Conservation (phyloP, 2,797 vertebrate species). For the Alosa sapidissima region DNA sequence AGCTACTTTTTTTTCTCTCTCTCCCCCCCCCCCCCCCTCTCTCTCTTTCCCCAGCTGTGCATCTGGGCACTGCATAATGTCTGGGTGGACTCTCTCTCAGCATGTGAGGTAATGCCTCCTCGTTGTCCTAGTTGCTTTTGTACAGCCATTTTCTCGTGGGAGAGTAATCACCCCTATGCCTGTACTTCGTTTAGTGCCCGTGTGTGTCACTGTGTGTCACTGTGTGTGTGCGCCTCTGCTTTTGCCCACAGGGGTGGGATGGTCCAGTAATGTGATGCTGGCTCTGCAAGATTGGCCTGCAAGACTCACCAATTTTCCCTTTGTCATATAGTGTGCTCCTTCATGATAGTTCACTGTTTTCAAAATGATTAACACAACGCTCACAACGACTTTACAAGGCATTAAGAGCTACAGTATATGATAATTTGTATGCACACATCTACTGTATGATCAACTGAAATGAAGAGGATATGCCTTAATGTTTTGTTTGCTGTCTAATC, state of each 20-base stretch:
- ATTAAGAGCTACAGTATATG: neutral
- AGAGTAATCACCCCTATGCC: conserved; percentile 6
- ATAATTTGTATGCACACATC: neutral
- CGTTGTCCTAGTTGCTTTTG: neutral
- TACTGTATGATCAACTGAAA: neutral
- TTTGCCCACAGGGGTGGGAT: neutral
- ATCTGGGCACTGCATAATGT: conserved; percentile 21
- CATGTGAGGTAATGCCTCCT: neutral
- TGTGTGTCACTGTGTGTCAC: neutral
- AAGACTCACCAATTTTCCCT: neutral
- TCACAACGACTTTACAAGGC: neutral
- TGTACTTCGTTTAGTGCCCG: neutral
- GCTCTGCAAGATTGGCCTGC: neutral
- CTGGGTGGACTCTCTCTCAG: neutral
- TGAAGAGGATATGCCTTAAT: neutral
- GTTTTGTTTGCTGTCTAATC: neutral
- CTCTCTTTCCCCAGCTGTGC: neutral
- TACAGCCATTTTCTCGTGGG: neutral
- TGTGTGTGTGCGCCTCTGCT: neutral
- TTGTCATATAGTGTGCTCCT: neutral
- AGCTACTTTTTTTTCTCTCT: neutral
- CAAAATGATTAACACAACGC: no score
- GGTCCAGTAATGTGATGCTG: conserved; percentile 1
- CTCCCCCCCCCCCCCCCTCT: neutral
- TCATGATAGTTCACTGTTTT: neutral